Base-by-base conservation (phyloP, 2,113 vertebrate genomes). In the Actinemys pallida region DNA sequence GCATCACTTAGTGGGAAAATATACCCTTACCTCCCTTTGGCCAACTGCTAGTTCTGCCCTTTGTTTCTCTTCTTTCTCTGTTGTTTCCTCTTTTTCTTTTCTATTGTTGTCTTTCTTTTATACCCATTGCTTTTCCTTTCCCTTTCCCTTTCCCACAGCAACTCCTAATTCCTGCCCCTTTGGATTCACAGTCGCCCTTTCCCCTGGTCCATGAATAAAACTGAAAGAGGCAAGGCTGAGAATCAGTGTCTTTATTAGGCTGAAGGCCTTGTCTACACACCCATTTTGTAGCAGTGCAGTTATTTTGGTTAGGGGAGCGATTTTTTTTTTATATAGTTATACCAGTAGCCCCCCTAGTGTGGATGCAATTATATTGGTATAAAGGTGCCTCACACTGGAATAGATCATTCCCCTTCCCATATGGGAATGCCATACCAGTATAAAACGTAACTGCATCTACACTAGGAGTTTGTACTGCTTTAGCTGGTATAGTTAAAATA, bases 1-100 rank as follows among this genome's bases (percentile, higher is more conserved):
- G 56, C 81, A 65, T 65, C 83, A 79, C 81, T 59, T 89, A 91
- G 87, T 84, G 87, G 91, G 76, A 80, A 84, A 78, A 88, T 39
- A 17, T 3, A 79, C 72, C 35, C 35, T n/a, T 59, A 29, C 25
- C 57, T 59, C 11, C 57, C 10, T n/a, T n/a, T 19, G 31, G 62
- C 62, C 35, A 35, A 10, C 35, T n/a, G 62, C 35, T 19, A 35
- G 31, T 65, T 65, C 62, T 65, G 62, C 62, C 14, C 13, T 65
- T 65, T 31, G 59, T 35, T 65, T 65, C 31, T 35, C 16, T n/a
- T 35, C 16, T 65, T 65, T n/a, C 62, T 19, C 59, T 31, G 14
- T 29, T 22, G 10, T 59, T 59, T 59, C 27, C 31, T 14, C 11
- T 62, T 31, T 35, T 12, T 35, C 59, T 59, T 29, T 59, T 59